Conservation (phyloP, 2,888 invertebrate genomes). For the Cordylochernes scorpioides region DNA sequence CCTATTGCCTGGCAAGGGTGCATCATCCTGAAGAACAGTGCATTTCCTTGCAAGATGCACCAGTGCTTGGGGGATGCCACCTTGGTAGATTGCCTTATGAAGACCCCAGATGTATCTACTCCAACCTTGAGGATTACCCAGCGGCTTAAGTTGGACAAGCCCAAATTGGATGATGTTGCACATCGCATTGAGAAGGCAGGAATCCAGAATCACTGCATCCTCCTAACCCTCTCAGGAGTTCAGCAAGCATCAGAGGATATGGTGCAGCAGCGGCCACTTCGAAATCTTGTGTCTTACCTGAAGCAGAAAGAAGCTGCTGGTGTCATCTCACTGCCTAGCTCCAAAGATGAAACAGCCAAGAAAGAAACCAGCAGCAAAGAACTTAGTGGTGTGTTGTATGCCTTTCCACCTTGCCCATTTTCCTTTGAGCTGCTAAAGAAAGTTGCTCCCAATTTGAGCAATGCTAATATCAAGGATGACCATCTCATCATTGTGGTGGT, state of each 20-base stretch:
- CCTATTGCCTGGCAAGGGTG: constrained; percentile 74
- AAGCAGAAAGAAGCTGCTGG: constrained; percentile 98
- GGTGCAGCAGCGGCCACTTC: constrained; percentile 63
- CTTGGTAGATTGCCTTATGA: constrained; percentile 75
- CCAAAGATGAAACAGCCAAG: too few species aligned
- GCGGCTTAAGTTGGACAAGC: constrained; percentile 49
- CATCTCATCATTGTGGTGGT: constrained; percentile 82
- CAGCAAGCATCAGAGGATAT: constrained; percentile 42
- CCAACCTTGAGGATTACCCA: constrained; percentile 82
- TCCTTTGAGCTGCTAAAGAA: constrained; percentile 71
- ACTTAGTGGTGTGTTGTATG: constrained; percentile 76
- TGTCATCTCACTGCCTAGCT: constrained; percentile 45
- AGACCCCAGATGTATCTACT: constrained; percentile 65
- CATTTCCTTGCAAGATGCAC: constrained; percentile 83
- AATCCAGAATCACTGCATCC: constrained; percentile 59
- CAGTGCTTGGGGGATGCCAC: constrained; percentile 75
- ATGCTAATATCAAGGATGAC: constrained; percentile 65
- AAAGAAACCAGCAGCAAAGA: too few species aligned
- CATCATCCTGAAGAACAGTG: constrained; percentile 75
- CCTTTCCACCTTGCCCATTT: constrained; percentile 86
- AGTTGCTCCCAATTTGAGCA: constrained; percentile 58
- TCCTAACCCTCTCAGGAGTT: constrained; percentile 59
- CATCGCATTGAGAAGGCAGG: constrained; percentile 59
- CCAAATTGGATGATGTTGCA: constrained; percentile 81
- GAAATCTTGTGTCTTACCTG: constrained; percentile 80